phyloP scores from a whole-genome alignment of 2,888 invertebrate species.

The Calliopum simillimum region DNA sequence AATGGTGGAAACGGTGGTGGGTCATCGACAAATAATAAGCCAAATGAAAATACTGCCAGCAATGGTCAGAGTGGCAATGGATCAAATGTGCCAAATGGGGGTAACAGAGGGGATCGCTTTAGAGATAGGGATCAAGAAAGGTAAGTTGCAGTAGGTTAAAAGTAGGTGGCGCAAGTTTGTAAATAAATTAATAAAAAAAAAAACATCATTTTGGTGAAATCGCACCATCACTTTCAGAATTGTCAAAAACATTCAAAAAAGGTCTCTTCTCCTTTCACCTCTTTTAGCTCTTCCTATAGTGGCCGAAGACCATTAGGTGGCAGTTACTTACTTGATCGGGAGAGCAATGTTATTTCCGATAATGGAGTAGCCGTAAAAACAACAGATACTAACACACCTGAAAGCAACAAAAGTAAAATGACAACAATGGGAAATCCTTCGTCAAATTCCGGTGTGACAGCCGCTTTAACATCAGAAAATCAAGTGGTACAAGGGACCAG shows the following conservation, averaged over 20 bases:
- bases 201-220: slow-evolving; percentile 3
- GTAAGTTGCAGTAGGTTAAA: slow-evolving; percentile 56
- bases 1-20: slow-evolving; percentile 35
- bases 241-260: slow-evolving; percentile 63
- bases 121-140: slow-evolving; percentile 56
- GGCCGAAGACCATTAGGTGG: slow-evolving; percentile 64
- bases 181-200: neutral
- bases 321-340: slow-evolving; percentile 65
- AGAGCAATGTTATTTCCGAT: slow-evolving; percentile 56
- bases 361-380: slow-evolving; percentile 50
- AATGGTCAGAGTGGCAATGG: slow-evolving; percentile 45
- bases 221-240: slow-evolving; percentile 43
- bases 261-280: slow-evolving; percentile 65
- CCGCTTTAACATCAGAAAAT: neutral
- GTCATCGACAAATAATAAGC: neutral
- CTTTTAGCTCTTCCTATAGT: slow-evolving; percentile 67
- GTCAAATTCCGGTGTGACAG: neutral
- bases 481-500: neutral
- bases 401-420: neutral
- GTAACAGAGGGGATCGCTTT: slow-evolving; percentile 45
- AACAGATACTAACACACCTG: slow-evolving; percentile 36
- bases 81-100: slow-evolving; percentile 45
- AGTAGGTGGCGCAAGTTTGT: neutral
- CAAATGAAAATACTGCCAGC: slow-evolving; percentile 7
- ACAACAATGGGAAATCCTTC: neutral